Conservation (phyloP, 2,113 vertebrate species). For the Ovis aries region ARS-UI_Ramb_v3.0 NC_056070.1:59078501-59079000, state of each 20-base stretch:
- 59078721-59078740: too few species aligned
- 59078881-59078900: background rate
- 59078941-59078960: too few species aligned
- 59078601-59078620: background rate
- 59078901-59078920: background rate
- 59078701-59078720: background rate
- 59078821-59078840: background rate
- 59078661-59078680: background rate
- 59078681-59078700: background rate
- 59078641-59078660: rapidly evolving
- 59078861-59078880: background rate
- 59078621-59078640: background rate
- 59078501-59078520: background rate
- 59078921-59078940: background rate
- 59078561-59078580: background rate
- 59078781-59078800: background rate
- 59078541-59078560: background rate
- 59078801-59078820: rapidly evolving
- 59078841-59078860: background rate
- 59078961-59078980: background rate
- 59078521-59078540: background rate
- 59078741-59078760: background rate
- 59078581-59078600: background rate
- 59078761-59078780: background rate
- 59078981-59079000: background rate